Base-by-base conservation (phyloP, 2,888 invertebrate species). In the Eupithecia tripunctaria region DNA sequence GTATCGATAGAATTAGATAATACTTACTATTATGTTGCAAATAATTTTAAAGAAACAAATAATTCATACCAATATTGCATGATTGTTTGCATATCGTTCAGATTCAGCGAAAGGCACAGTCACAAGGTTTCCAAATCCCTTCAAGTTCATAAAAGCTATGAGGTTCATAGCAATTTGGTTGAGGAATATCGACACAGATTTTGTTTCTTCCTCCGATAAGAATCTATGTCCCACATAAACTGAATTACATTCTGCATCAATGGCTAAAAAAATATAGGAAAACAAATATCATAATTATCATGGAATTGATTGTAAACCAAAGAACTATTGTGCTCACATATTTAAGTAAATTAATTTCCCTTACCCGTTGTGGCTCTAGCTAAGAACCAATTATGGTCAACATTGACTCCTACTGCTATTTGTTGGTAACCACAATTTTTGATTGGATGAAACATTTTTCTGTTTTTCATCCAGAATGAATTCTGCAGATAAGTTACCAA, bases 311-410 rank as follows among this genome's bases (percentile, higher is more conserved):
- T n/a, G 21, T 21, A 51, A 4, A 25, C 10, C 21, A 56, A 56
- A 25, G 14, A 25, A 56, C 25, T 51, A n/a, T 7, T 47, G 47
- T 47, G 47, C 47, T 12, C 56, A 14, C 12, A 56, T 10, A 21
- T n/a, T 47, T 29, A n/a, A 21, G 21, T 3, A 15, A 27, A 51
- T 43, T 47, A 67, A 29, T 41, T 43, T 25, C n/a, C n/a, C 77
- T 80, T 76, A 81, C 78, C 18, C n/a, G 68, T 43, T 69, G 36
- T 59, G 32, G 76, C 63, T 67, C 76, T 80, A 62, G 70, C 71
- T 32, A 82, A 80, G 79, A 81, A 88, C 92, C 92, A 94, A 82
- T 94, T 94, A 78, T 91, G 85, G 56, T 90, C 91, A 73, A 93
- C 78, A 78, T 88, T 89, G 2, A 93, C 88, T 68, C 94, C 94